Conservation (phyloP, 2,113 vertebrate genomes). For the Dromaius novaehollandiae region DNA sequence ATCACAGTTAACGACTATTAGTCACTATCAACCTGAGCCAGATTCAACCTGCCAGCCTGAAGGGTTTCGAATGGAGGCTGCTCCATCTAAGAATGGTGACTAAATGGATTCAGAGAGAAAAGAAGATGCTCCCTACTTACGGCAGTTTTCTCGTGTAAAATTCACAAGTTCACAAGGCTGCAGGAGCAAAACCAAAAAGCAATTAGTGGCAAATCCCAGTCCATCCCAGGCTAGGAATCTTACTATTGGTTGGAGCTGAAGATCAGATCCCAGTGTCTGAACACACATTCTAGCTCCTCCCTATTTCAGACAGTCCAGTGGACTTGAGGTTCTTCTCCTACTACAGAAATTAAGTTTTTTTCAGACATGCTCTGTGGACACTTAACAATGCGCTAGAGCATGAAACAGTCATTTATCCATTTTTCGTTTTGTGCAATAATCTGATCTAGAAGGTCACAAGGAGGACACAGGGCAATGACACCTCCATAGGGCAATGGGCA, state of each 20-base stretch:
- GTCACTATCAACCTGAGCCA: neutral
- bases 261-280: neutral
- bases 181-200: neutral
- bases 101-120: neutral
- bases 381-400: neutral
- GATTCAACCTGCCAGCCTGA: neutral
- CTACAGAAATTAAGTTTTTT: neutral
- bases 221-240: neutral
- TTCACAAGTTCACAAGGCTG: constrained; percentile 87
- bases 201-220: neutral
- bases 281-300: neutral
- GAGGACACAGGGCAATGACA: neutral
- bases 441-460: neutral
- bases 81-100: neutral
- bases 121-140: constrained; percentile 72
- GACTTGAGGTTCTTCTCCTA: neutral
- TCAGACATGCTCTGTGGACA: neutral
- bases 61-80: neutral
- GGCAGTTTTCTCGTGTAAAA: constrained; percentile 83
- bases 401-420: neutral
- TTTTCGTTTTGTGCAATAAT: neutral
- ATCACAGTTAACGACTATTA: neutral
- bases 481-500: neutral
- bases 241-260: neutral
- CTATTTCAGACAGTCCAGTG: neutral